Base-by-base conservation (phyloP, 2,797 vertebrate species). In the Leptatherina wallacei region DNA sequence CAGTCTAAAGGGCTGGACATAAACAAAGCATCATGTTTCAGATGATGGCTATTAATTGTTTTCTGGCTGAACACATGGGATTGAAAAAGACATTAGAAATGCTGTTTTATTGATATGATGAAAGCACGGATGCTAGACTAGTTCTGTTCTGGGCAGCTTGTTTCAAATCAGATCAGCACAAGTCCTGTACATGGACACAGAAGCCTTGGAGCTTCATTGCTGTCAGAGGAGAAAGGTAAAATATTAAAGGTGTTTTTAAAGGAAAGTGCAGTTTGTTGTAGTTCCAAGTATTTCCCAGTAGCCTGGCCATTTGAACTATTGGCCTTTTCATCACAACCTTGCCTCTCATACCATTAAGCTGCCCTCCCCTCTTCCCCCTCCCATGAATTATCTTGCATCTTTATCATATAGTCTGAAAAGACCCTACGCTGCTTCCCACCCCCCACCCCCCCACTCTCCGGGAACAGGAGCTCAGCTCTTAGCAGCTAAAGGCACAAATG, bases 401-500 rank as follows among this genome's bases (percentile, higher is more conserved):
- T 85, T 86, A 86, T 91, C 83, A 78, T 83, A 69, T 49, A 22
- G 32, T 76, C 82, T 85, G 81, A 88, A 88, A 87, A 83, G 77
- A 83, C 80, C 73, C 57, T 61, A 80, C 66, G 30, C 77, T 62
- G 58, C 78, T 60, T 7, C n/a, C 30, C 58, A 36, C 52, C 36
- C 73, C 73, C n/a, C n/a, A n/a, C n/a, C n/a, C n/a, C n/a, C n/a
- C n/a, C n/a, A n/a, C n/a, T n/a, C n/a, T n/a, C 75, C 52, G 82
- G 90, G 89, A 87, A 82, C 42, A 77, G 77, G 33, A 83, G 71
- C 66, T 80, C 73, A 81, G 87, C 85, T 86, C 85, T 92, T 65
- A 57, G 54, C 75, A 61, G 73, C 84, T 79, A 78, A 78, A 81
- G 78, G 71, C 85, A 77, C 76, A 89, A 80, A 87, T 71, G 77